Evolutionary conservation across 2,113 vertebrate species (phyloP).

Genomic region (Spea multiplicata): DNA sequence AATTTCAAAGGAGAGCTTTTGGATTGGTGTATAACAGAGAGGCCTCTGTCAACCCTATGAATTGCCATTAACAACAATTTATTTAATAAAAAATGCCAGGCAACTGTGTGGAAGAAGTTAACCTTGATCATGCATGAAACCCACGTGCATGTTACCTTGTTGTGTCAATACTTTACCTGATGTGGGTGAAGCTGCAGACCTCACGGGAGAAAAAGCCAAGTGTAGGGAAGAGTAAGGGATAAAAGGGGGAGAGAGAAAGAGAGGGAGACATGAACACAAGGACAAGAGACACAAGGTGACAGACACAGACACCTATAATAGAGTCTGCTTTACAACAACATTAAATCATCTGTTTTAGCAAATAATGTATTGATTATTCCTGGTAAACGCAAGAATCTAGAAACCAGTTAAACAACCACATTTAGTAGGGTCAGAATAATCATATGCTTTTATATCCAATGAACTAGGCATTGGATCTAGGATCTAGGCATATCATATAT

Average conservation of each 20-base stretch:
- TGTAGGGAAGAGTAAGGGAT: constrained; percentile 60
- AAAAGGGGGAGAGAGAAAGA: constrained; percentile 48
- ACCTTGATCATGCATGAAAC: constrained; percentile 33
- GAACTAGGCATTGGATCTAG: no score
- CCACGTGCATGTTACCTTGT: constrained; percentile 76
- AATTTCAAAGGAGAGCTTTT: not conserved
- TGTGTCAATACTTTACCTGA: constrained; percentile 78
- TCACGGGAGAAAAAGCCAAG: constrained; percentile 60
- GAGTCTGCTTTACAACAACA: not conserved
- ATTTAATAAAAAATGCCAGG: not conserved
- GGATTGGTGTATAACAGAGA: not conserved
- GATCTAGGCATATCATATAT: no score
- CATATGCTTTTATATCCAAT: no score
- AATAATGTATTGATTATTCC: no score
- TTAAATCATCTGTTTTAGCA: no score
- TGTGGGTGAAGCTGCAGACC: constrained; percentile 79
- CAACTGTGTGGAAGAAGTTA: not conserved
- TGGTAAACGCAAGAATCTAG: no score
- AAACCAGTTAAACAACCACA: no score
- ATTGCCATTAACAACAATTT: no score
- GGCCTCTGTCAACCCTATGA: no score
- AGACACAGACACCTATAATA: not conserved
- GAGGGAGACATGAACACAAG: constrained; percentile 1
- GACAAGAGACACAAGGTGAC: not conserved
- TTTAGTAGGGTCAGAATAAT: no score